Evolutionary conservation across 2,888 invertebrate genomes (phyloP), one percentile per base, ranked within the genome.

Genomic region (Neoscelio sp.): DNA sequence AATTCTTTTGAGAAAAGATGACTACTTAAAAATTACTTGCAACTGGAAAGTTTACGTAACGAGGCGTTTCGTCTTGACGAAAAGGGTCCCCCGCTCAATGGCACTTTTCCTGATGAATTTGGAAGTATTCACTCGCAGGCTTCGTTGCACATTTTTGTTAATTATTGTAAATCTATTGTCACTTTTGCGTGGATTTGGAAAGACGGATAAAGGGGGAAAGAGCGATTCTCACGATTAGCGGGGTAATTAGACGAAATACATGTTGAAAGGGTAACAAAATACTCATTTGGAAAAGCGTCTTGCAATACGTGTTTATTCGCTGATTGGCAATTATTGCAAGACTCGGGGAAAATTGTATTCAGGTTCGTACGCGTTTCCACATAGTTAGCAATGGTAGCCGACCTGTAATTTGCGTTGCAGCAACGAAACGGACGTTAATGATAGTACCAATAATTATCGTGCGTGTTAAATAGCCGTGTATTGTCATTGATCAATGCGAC

Each of bases 1-100:
- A 67, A 67, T 52, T 28, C 54, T 18, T 67, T 52, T 15, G 8
- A 65, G 40, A 40, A 64, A 50, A n/a, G 62, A 64, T 42, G 42
- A 30, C 44, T 30, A 12, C 44, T 58, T 20, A 26, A 26, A 46
- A 26, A 46, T 46, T 4, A 6, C 28, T 28, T 6, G n/a, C 28
- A 6, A 28, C 28, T 28, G 33, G 33, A 1, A 7, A 33, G n/a
- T 33, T 33, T n/a, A 33, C 6, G 33, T 33, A 33, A 33, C 10
- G 33, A 28, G 33, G 33, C 33, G 10, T 33, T 33, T 10, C 6
- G 10, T 10, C 10, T 33, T 33, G 12, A 33, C 12, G 33, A 33
- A 7, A 10, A 33, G 33, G 33, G 1, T n/a, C n/a, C 33, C 33
- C 7, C 28, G 28, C 28, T 28, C n/a, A n/a, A 44, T 44, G 4